These are phyloP conservation scores for Oreochromis grahami DNA, from an alignment of 2,797 vertebrate species.

Conservation along the genomic window DNA sequence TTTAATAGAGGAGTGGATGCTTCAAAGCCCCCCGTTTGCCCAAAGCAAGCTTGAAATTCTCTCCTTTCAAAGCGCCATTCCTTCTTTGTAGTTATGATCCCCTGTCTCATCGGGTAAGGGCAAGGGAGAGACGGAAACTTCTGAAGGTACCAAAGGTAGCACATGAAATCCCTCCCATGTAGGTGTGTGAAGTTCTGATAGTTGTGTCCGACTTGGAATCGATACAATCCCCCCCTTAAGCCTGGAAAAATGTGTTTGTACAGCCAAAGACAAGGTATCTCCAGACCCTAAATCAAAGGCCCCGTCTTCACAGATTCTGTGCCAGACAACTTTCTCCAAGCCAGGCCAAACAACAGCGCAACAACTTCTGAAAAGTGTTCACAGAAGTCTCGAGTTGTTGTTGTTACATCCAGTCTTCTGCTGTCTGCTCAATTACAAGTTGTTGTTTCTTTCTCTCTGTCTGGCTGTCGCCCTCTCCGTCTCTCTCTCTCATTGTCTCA, in stretches of 20 bases:
- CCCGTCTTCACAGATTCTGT: conserved; percentile 53
- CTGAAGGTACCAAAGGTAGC: conserved; percentile 84
- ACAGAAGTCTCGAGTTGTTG: conserved; percentile 50
- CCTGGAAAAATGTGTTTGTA: conserved; percentile 63
- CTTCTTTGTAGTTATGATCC: conserved; percentile 84
- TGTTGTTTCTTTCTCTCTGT: conserved; percentile 43
- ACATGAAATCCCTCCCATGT: conserved; percentile 57
- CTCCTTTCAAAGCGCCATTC: conserved; percentile 82
- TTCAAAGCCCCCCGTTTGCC: conserved; percentile 78
- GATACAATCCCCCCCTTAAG: conserved; percentile 64
- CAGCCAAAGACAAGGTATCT: conserved; percentile 65
- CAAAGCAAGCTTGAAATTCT: conserved; percentile 87
- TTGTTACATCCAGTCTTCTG: conserved; percentile 41
- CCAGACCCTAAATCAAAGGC: conserved; percentile 64
- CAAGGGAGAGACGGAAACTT: conserved; percentile 76
- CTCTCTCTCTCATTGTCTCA: conserved; percentile 51
- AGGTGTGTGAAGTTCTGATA: conserved; percentile 73
- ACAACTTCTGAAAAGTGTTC: conserved; percentile 56
- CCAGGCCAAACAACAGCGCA: conserved; percentile 43
- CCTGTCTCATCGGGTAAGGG: conserved; percentile 81
- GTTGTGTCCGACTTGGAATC: conserved; percentile 71
- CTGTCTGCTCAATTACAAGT: conserved; percentile 65
- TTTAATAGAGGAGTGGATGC: conserved; percentile 68
- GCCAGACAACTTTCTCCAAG: conserved; percentile 59
- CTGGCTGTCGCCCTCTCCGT: conserved; percentile 54